phyloP scores from a whole-genome alignment of 2,888 invertebrate genomes.

The Frankliniella fusca region DNA sequence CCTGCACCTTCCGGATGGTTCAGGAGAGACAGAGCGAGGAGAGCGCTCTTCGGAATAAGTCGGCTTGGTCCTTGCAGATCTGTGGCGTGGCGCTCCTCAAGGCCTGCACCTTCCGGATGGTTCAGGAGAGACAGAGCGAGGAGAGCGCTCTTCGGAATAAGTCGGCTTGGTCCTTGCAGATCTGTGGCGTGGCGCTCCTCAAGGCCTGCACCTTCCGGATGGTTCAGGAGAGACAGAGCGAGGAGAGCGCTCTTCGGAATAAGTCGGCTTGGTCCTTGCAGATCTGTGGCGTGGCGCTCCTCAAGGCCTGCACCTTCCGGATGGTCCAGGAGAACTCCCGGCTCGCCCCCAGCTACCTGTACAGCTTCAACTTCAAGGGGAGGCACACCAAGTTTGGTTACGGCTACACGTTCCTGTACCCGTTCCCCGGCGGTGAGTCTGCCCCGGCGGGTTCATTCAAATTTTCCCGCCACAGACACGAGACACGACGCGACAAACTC shows the following conservation, averaged over 20 bases:
- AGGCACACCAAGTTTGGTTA: constrained; percentile 48
- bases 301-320: constrained; percentile 50
- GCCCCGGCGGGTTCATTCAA: not conserved
- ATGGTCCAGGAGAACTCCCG: constrained; percentile 47
- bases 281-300: constrained; percentile 49
- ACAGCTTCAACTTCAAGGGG: constrained; percentile 53
- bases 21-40: no score
- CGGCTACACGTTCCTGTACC: constrained; percentile 47
- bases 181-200: constrained; percentile 49
- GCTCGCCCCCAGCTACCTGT: constrained; percentile 47
- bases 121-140: no score
- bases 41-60: no score
- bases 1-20: no score
- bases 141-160: no score
- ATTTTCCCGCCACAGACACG: no score
- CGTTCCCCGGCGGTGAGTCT: constrained; percentile 48
- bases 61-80: no score
- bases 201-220: constrained; percentile 50
- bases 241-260: no score
- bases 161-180: constrained; percentile 45
- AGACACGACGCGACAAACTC: not conserved
- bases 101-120: no score
- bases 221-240: no score
- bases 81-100: no score
- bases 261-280: constrained; percentile 43